Evolutionary conservation across 2,797 vertebrate species (phyloP), one percentile per base, ranked within the genome.

Genomic region (Champsocephalus esox): DNA sequence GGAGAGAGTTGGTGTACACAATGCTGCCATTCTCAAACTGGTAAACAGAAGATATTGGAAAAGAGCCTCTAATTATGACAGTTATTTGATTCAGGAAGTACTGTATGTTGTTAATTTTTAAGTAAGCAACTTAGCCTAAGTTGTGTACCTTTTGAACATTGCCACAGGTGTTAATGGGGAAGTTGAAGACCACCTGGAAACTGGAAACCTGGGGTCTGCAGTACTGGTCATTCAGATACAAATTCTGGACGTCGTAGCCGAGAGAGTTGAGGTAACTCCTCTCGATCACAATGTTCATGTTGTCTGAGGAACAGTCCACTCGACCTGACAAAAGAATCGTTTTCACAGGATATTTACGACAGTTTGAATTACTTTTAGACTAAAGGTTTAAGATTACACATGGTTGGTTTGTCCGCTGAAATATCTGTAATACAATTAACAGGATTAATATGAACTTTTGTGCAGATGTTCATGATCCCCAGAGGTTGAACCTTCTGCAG

Each of bases 131-230:
- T 28, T 28, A 28, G 28, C 28, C 13, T 6, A 43, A 28, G 24
- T 46, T 5, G 8, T 44, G 3, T 91, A 98, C 97, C 93, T 93
- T 73, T 80, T 72, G 86, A 24, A 0, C 0, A 0, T 94, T 98
- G 45, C 96, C 96, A n/a, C 97, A 99, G 49, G 82, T 21, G 0
- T 92, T 60, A 5, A 97, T 92, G n/a, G 94, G 94, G 66, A 96
- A 96, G 28, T 66, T 93, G 93, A 99, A 98, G 24, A 92, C 73
- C 66, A 98, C 94, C 10, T 95, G 81, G 0, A 1, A 76, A 0
- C 34, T 2, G 0, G 87, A 92, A 76, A 95, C 10, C 0, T 1
- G 75, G 0, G 96, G 94, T 77, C 48, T 85, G 70, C 97, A 98
- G 3, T 5, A 0, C 3, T 4, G 73, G 79, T 94, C 87, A 0